Evolutionary conservation across 2,113 vertebrate species (phyloP).

Genomic region (Sebastes schlegelii): DNA sequence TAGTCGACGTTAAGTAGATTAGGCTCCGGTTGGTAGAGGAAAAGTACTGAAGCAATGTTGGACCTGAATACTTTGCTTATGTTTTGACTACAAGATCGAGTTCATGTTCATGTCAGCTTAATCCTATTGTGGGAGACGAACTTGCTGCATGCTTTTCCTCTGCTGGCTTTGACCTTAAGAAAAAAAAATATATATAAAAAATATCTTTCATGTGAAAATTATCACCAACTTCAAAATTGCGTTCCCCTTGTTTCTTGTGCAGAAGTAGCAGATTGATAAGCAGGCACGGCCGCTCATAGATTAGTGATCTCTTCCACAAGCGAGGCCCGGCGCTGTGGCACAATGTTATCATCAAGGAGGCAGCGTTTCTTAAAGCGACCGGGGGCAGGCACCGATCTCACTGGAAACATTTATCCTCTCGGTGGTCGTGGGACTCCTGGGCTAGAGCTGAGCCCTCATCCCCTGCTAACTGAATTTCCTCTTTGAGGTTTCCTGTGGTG

Average conservation of each 20-base stretch:
- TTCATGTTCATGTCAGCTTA: slow-evolving; percentile 13
- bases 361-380: slow-evolving; percentile 33
- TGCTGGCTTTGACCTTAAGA: slow-evolving; percentile 4
- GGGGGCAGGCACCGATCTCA: neutral
- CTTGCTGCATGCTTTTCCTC: slow-evolving; percentile 12
- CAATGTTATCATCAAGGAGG: slow-evolving; percentile 58
- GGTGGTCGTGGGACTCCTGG: slow-evolving; percentile 27
- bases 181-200: neutral
- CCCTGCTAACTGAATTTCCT: slow-evolving; percentile 67
- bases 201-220: slow-evolving; percentile 9
- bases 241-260: slow-evolving; percentile 3
- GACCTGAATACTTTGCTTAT: slow-evolving; percentile 10
- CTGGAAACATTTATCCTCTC: slow-evolving; percentile 54
- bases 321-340: neutral
- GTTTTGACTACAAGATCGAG: slow-evolving; percentile 19
- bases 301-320: slow-evolving; percentile 22
- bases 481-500: slow-evolving; percentile 76
- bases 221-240: slow-evolving; percentile 13
- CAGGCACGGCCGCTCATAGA: slow-evolving; percentile 13
- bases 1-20: neutral
- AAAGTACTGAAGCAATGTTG: neutral
- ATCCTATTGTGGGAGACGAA: slow-evolving; percentile 15
- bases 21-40: neutral
- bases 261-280: slow-evolving; percentile 41
- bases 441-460: slow-evolving; percentile 30